Percentiles rank a stretch among this genome's conserved stretches.
Evolutionary conservation across 2,888 invertebrate genomes (phyloP).

Genomic region (Capitulum mitella): DNA sequence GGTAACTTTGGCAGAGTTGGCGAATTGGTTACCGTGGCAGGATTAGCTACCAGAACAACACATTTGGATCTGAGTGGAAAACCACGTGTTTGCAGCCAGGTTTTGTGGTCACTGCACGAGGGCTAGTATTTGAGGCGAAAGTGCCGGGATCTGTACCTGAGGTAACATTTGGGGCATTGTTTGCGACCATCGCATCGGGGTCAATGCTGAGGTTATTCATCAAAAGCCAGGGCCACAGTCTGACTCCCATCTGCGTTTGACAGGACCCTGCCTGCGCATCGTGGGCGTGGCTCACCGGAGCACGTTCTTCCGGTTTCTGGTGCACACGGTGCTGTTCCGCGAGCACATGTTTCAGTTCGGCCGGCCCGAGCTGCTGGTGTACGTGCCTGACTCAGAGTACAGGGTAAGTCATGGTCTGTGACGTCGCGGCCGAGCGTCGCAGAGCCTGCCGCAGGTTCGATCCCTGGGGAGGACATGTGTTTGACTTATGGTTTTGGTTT

Average conservation of each 20-base stretch:
- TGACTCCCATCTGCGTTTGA: no score
- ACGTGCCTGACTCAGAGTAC: not conserved
- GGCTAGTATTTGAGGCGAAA: not conserved
- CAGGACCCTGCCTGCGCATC: not conserved
- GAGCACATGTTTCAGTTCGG: slow-evolving; percentile 9
- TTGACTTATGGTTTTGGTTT: no score
- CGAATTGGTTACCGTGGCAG: no score
- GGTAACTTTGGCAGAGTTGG: no score
- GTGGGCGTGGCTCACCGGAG: not conserved
- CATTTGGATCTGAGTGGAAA: no score
- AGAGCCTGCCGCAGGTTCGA: no score
- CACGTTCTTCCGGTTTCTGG: not conserved
- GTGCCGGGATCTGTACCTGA: not conserved
- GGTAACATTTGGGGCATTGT: not conserved
- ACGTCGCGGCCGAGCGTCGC: no score
- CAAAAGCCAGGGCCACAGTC: not conserved
- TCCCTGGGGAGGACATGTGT: no score
- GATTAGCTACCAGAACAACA: no score
- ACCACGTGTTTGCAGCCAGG: no score
- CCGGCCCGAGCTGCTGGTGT: not conserved
- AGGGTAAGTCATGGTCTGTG: not conserved
- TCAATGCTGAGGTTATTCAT: not conserved
- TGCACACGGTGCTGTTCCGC: not conserved
- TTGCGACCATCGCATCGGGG: not conserved
- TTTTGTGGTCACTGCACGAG: not conserved